These are phyloP conservation scores for Ichneumoninae sp. DNA, from an alignment of 2,888 invertebrate species.

Conservation along the genomic window DNA sequence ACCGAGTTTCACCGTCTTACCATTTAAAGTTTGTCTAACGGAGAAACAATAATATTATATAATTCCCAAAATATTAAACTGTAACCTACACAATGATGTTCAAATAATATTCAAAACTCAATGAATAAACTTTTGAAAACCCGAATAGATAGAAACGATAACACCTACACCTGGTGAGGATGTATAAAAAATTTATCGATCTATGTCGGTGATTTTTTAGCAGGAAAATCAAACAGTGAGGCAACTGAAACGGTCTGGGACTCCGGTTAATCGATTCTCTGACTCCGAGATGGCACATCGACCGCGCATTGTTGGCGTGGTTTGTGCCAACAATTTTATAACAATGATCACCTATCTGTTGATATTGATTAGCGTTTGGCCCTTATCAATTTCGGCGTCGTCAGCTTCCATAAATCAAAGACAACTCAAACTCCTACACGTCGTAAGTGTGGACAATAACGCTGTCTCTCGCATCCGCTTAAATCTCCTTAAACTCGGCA, in stretches of 20 bases:
- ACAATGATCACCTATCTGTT: conserved; percentile 14
- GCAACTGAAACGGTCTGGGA: neutral
- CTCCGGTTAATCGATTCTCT: neutral
- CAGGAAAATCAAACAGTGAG: neutral
- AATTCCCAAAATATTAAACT: too few species aligned
- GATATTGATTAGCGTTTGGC: conserved; percentile 19
- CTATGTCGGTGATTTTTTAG: neutral
- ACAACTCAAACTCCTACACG: conserved; percentile 73
- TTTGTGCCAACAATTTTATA: neutral
- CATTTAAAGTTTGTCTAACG: too few species aligned
- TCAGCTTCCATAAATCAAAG: conserved; percentile 36
- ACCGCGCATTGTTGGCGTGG: neutral
- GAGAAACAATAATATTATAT: too few species aligned
- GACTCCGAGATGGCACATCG: neutral
- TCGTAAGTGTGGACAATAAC: conserved; percentile 71
- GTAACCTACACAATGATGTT: too few species aligned
- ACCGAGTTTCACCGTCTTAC: too few species aligned
- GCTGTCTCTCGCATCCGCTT: neutral
- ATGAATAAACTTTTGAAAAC: too few species aligned
- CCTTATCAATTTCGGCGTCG: neutral
- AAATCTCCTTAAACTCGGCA: neutral
- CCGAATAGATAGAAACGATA: too few species aligned
- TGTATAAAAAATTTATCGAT: neutral
- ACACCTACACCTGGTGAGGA: too few species aligned
- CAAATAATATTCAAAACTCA: too few species aligned